phyloP scores from a whole-genome alignment of 2,113 vertebrate species.

The Vanacampus margaritifer region DNA sequence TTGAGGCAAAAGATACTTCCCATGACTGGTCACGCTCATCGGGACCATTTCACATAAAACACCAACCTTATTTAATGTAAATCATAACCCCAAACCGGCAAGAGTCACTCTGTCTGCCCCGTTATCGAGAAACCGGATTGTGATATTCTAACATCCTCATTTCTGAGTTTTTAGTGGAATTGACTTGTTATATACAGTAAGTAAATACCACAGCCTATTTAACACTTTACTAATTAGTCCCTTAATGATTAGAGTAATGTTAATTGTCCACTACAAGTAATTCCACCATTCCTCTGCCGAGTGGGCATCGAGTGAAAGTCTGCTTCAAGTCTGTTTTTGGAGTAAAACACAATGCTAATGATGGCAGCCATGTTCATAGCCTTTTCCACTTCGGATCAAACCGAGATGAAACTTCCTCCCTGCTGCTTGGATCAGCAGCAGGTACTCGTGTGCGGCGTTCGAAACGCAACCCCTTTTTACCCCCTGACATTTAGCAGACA shows the following conservation, averaged over 20 bases:
- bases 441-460: slow-evolving; percentile 61
- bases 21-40: slow-evolving; percentile 61
- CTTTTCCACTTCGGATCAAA: slow-evolving; percentile 59
- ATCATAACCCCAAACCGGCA: slow-evolving; percentile 41
- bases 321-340: slow-evolving; percentile 3
- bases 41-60: slow-evolving; percentile 62
- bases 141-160: too few species aligned
- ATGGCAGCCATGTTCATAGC: slow-evolving; percentile 30
- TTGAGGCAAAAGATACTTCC: slow-evolving; percentile 57
- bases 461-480: slow-evolving; percentile 54
- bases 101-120: slow-evolving; percentile 28
- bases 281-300: slow-evolving; percentile 33
- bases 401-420: slow-evolving; percentile 50
- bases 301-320: slow-evolving; percentile 34
- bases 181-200: too few species aligned
- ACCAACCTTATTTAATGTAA: slow-evolving; percentile 64
- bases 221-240: background rate
- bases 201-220: background rate
- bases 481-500: slow-evolving; percentile 71
- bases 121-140: slow-evolving; percentile 20
- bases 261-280: background rate
- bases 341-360: slow-evolving; percentile 27
- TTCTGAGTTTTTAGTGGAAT: too few species aligned
- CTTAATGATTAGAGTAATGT: background rate
- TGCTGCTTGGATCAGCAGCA: slow-evolving; percentile 57